phyloP scores from a whole-genome alignment of 1,140 invertebrate species.

The Zaprionus kolodkinae region DNA sequence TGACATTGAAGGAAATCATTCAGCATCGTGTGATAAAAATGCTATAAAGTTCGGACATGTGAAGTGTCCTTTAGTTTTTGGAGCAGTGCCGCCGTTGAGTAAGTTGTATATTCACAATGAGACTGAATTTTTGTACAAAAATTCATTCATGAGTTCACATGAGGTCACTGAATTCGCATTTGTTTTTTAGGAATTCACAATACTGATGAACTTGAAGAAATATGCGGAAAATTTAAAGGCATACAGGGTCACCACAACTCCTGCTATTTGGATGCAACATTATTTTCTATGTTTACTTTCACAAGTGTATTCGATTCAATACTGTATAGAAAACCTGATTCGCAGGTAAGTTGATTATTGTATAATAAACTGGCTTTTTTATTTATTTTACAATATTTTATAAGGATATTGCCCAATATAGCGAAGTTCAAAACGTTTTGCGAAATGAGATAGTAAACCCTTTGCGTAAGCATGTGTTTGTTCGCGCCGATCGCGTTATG shows the following conservation, averaged over 20 bases:
- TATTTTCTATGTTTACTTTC: constrained; percentile 98
- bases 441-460: constrained; percentile 98
- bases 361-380: background rate
- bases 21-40: constrained; percentile 42
- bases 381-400: background rate
- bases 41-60: constrained; percentile 83
- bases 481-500: constrained; percentile 97
- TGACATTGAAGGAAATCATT: constrained; percentile 84
- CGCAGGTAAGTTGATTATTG: constrained; percentile 85
- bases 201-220: constrained; percentile 87
- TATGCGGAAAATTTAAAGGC: constrained; percentile 92
- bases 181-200: constrained; percentile 70
- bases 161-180: background rate
- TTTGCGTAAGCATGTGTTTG: constrained; percentile 94
- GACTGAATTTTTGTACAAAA: no score
- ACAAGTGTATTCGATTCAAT: constrained; percentile 96
- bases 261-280: constrained; percentile 97
- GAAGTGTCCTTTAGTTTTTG: constrained; percentile 91
- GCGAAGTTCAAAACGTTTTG: constrained; percentile 94
- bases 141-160: no score
- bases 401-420: constrained; percentile 92
- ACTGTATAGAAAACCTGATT: constrained; percentile 90
- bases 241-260: constrained; percentile 99
- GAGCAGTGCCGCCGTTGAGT: constrained; percentile 91
- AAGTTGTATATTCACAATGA: constrained; percentile 69